Percentiles rank a stretch among this genome's conserved stretches.
Evolutionary conservation across 2,888 invertebrate genomes (phyloP).

Genomic region (Drepanosiphum platanoidis): DNA sequence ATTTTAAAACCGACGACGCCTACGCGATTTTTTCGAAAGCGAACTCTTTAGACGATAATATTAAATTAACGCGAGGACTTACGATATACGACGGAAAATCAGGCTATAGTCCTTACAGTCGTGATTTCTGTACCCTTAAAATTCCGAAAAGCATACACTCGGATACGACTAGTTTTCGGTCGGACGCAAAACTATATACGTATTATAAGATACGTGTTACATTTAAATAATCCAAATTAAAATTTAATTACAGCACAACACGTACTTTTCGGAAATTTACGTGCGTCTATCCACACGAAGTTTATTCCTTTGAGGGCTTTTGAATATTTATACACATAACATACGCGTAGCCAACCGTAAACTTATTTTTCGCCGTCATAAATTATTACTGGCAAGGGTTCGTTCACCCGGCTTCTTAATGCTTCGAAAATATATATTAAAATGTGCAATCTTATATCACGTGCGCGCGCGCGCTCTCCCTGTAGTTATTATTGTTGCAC

Average conservation of each 20-base stretch:
- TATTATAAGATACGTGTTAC: neutral
- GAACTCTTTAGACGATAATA: too few species aligned
- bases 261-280: neutral
- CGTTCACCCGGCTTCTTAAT: neutral
- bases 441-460: constrained; percentile 23
- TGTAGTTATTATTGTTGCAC: neutral
- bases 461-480: too few species aligned
- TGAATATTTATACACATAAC: neutral
- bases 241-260: neutral
- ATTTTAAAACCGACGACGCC: too few species aligned
- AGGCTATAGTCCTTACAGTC: too few species aligned
- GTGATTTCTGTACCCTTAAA: too few species aligned
- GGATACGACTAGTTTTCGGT: neutral
- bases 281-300: neutral
- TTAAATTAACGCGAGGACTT: too few species aligned
- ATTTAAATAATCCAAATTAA: neutral
- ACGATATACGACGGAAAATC: too few species aligned
- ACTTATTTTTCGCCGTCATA: constrained; percentile 18
- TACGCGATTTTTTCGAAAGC: too few species aligned
- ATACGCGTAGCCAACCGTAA: neutral
- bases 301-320: constrained; percentile 31
- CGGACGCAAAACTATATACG: neutral
- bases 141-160: neutral
- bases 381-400: constrained; percentile 12
- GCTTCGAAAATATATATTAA: neutral